These are phyloP conservation scores for Phalanger gymnotis DNA, from an alignment of 2,797 vertebrate species.

Conservation along the genomic window DNA sequence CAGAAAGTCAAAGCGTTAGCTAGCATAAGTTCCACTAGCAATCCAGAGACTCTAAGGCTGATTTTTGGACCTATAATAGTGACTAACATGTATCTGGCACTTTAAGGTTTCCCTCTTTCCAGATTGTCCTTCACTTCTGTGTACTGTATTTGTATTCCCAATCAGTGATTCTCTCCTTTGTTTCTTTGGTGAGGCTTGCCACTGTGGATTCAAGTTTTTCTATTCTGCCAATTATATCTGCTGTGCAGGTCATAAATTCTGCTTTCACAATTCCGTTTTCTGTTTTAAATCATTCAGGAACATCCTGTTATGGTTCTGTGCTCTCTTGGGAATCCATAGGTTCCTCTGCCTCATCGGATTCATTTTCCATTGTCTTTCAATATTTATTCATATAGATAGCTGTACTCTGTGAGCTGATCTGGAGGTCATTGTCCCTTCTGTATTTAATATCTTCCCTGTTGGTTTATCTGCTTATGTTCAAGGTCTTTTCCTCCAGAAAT, in stretches of 20 bases:
- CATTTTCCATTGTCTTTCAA: neutral
- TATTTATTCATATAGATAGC: neutral
- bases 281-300: neutral
- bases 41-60: neutral
- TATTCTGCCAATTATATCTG: neutral
- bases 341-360: neutral
- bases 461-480: neutral
- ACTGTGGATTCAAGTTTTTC: neutral
- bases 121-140: neutral
- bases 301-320: neutral
- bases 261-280: neutral
- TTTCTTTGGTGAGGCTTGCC: neutral
- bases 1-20: neutral
- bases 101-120: neutral
- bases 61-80: neutral
- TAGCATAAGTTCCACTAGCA: neutral
- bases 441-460: neutral
- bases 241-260: neutral
- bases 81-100: neutral
- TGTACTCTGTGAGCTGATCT: neutral
- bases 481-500: neutral
- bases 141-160: neutral
- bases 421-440: neutral
- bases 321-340: neutral
- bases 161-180: neutral